Conservation (phyloP, 2,888 invertebrate species). For the Myathropa florea region DNA sequence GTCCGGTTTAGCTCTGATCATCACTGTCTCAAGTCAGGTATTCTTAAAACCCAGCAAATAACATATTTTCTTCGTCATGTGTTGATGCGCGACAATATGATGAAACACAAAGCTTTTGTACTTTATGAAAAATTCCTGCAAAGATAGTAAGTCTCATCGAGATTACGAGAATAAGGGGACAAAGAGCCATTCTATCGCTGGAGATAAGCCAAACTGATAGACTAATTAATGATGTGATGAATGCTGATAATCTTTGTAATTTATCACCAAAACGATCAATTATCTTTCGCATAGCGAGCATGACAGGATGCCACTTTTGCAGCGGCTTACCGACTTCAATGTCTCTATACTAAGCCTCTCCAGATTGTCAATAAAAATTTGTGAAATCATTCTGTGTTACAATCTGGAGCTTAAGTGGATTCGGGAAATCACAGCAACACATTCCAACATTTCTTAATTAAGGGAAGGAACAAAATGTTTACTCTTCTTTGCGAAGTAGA, state of each 20-base stretch:
- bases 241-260: neutral
- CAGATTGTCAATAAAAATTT: neutral
- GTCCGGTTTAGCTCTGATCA: no score
- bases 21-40: no score
- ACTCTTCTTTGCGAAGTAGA: constrained; percentile 15
- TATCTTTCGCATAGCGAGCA: neutral
- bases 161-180: neutral
- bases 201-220: neutral
- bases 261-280: neutral
- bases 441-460: constrained; percentile 25
- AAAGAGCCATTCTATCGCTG: neutral
- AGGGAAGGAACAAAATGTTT: constrained; percentile 4
- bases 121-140: no score
- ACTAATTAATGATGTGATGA: neutral
- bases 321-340: no score
- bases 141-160: neutral
- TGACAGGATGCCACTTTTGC: neutral
- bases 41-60: no score
- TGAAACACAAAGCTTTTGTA: neutral
- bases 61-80: no score
- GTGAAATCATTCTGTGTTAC: neutral
- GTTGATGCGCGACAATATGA: no score
- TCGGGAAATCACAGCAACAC: neutral
- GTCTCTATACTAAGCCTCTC: no score
- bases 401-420: neutral